phyloP scores from a whole-genome alignment of 1,140 invertebrate species.

The Galendromus occidentalis region DNA sequence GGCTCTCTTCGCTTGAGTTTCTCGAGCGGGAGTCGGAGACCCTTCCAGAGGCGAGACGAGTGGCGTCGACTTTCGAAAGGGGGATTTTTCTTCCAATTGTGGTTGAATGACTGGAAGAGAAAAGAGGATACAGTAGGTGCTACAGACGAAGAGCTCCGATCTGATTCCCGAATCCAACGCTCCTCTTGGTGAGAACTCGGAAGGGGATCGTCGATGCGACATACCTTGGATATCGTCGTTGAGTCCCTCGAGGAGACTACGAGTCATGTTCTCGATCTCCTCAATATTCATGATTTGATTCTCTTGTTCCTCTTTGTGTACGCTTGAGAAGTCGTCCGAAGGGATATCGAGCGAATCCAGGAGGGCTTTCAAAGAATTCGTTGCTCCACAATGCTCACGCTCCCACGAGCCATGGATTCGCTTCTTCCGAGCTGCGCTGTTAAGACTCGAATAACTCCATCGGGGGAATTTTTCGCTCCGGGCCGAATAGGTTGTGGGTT shows the following conservation, averaged over 20 bases:
- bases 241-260: neutral
- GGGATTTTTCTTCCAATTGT: neutral
- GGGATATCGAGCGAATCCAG: neutral
- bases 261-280: constrained; percentile 3
- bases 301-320: neutral
- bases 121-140: neutral
- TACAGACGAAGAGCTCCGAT: neutral
- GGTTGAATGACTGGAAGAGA: neutral
- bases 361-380: neutral
- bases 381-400: neutral
- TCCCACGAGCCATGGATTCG: neutral
- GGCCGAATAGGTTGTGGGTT: neutral
- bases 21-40: neutral
- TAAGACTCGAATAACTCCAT: constrained; percentile 6
- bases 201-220: neutral
- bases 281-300: neutral
- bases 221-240: neutral
- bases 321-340: neutral
- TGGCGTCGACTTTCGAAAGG: neutral
- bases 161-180: neutral
- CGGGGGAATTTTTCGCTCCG: neutral
- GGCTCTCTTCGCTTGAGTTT: neutral
- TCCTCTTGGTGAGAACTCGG: neutral
- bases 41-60: no score
- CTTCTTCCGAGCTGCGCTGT: neutral